Percentiles rank a stretch among this genome's conserved stretches.
Evolutionary conservation across 1,140 invertebrate species (phyloP).

Genomic region (Cyclargus thomasi): DNA sequence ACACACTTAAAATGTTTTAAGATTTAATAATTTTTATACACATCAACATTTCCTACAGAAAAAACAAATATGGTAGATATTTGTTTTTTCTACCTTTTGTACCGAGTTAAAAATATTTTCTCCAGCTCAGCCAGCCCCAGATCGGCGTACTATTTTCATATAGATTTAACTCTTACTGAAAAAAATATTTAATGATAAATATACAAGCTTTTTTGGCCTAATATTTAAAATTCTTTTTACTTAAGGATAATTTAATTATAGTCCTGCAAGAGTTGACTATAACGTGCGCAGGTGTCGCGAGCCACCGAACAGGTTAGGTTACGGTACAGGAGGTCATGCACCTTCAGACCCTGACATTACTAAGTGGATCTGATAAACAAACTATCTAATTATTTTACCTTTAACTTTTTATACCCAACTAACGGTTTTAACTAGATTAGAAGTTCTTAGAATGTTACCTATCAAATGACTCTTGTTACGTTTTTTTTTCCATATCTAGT

Average conservation of each 20-base stretch:
- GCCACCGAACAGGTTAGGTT: constrained; percentile 36
- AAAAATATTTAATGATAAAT: too few species aligned
- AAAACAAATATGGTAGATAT: too few species aligned
- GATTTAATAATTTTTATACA: too few species aligned
- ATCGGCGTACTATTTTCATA: too few species aligned
- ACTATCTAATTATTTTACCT: neutral
- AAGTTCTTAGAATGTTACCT: neutral
- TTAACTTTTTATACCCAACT: neutral
- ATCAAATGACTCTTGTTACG: neutral
- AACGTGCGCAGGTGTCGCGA: neutral
- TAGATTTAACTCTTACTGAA: too few species aligned
- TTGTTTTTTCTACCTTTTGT: too few species aligned
- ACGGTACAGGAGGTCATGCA: constrained; percentile 43
- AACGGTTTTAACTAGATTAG: neutral
- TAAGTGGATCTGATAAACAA: neutral
- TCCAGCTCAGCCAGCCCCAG: too few species aligned
- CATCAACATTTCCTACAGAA: too few species aligned
- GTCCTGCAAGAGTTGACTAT: neutral
- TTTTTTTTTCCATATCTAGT: neutral
- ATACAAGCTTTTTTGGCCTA: neutral
- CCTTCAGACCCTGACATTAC: constrained; percentile 45
- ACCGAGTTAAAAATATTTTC: too few species aligned
- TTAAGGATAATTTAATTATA: neutral
- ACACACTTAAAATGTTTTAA: too few species aligned
- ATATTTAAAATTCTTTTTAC: neutral